Conservation (phyloP, 2,888 invertebrate species). For the Xestia rhomboidea region DNA sequence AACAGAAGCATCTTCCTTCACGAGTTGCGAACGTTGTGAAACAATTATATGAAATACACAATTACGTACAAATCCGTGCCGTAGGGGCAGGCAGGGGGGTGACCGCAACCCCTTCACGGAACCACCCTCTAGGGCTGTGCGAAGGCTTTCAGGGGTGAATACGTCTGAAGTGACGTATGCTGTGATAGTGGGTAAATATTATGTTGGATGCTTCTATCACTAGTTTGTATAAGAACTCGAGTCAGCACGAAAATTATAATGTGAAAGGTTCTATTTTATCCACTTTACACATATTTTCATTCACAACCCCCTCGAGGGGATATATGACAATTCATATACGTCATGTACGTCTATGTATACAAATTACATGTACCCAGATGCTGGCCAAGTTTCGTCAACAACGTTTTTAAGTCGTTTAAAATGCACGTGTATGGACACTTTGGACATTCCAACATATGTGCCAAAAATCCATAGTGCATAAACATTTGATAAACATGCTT, state of each 20-base stretch:
- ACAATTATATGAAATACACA: slow-evolving; percentile 75
- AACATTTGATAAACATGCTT: not conserved
- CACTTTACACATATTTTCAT: not conserved
- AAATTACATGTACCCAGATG: not conserved
- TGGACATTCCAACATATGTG: not conserved
- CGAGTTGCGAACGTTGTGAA: slow-evolving; percentile 71
- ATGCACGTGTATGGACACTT: not conserved
- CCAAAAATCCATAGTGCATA: not conserved
- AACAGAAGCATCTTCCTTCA: slow-evolving; percentile 45
- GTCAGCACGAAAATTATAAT: not conserved
- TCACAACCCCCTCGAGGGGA: not conserved
- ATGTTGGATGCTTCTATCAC: not conserved
- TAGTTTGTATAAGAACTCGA: not conserved
- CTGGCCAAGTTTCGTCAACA: not conserved
- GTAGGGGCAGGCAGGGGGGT: slow-evolving; percentile 57
- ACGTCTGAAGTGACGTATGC: slow-evolving; percentile 13
- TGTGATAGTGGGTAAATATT: slow-evolving; percentile 16
- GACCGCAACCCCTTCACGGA: slow-evolving; percentile 68
- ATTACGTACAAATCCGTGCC: slow-evolving; percentile 71
- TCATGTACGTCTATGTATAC: not conserved
- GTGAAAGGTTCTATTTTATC: not conserved
- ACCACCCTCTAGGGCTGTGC: slow-evolving; percentile 63
- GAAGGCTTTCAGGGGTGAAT: slow-evolving; percentile 27
- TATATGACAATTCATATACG: no score
- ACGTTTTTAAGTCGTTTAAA: not conserved